Base-by-base conservation (phyloP, 2,113 vertebrate genomes). In the Periophthalmus modestus region DNA sequence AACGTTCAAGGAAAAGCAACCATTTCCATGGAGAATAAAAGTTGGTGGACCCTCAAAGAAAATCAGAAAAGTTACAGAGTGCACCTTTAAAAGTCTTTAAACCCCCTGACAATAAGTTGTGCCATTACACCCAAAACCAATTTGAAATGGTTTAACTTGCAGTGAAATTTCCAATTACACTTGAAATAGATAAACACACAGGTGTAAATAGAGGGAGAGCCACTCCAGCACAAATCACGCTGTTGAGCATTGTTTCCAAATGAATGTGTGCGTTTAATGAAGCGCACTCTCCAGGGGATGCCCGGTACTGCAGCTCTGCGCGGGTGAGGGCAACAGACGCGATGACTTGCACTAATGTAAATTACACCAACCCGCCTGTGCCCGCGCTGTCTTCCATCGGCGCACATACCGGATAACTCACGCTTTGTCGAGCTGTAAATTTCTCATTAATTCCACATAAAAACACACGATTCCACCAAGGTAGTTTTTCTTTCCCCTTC, bases 401-500 rank as follows among this genome's bases (percentile, higher is more conserved):
- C 72, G 79, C 19, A 46, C 82, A 88, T 71, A 77, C 70, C 47
- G 79, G 77, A 90, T 91, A 90, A 88, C 86, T 91, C 85, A 71
- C 78, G 89, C 91, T 90, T 89, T 91, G 88, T 89, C 89, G 86
- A 92, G 87, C 85, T 91, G 87, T 87, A 91, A 92, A 93, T 87
- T 83, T 90, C 85, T 85, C 68, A 92, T 93, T 93, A 89, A 88
- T 90, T 89, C 85, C 88, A 89, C 80, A 82, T 87, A 92, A 89
- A 88, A 78, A 80, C 61, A 43, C 83, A 82, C 76, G 7, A 82
- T 86, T 79, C 79, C 83, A 84, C 72, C 71, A 88, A 82, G 73
- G 79, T 69, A 55, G 19, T 21, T 9, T 55, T 86, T 83, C 34
- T n/a, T 77, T 76, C 39, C 78, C 77, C 59, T 18, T 28, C 69